Percentiles rank a stretch among this genome's conserved stretches.
Conservation (phyloP, 2,888 invertebrate species). For the Loripinus fragilis region DNA sequence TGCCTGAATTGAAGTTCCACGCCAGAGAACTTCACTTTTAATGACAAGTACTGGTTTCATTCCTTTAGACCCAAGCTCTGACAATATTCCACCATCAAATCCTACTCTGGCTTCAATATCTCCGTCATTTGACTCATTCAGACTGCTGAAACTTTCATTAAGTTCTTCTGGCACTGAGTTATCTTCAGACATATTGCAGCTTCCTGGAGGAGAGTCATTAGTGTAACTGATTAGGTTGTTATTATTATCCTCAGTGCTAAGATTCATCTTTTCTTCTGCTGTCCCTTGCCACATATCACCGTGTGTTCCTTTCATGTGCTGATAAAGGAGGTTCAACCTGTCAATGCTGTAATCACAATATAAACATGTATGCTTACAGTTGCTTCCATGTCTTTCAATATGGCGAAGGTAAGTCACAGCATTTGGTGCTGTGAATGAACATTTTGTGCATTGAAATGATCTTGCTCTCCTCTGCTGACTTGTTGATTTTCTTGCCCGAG, state of each 20-base stretch:
- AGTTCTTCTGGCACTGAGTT: slow-evolving; percentile 33
- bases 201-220: slow-evolving; percentile 18
- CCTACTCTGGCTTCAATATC: slow-evolving; percentile 30
- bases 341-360: slow-evolving; percentile 81
- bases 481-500: slow-evolving; percentile 67
- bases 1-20: slow-evolving; percentile 63
- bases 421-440: slow-evolving; percentile 75
- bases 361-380: slow-evolving; percentile 75
- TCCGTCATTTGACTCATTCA: slow-evolving; percentile 47
- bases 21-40: slow-evolving; percentile 57
- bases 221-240: slow-evolving; percentile 49
- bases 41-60: slow-evolving; percentile 83
- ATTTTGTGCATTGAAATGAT: slow-evolving; percentile 77
- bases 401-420: slow-evolving; percentile 74
- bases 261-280: slow-evolving; percentile 63
- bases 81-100: slow-evolving; percentile 30
- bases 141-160: slow-evolving; percentile 52
- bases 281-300: slow-evolving; percentile 71
- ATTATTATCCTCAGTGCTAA: slow-evolving; percentile 57
- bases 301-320: slow-evolving; percentile 79
- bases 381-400: slow-evolving; percentile 76
- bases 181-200: slow-evolving; percentile 35
- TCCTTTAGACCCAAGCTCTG: slow-evolving; percentile 83
- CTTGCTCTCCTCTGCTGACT: slow-evolving; percentile 69
- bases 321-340: slow-evolving; percentile 75